A percentile compares a stretch with the other conserved stretches of the same genome.
Evolutionary conservation across 2,113 vertebrate genomes (phyloP).

Genomic region (Setophaga coronata): DNA sequence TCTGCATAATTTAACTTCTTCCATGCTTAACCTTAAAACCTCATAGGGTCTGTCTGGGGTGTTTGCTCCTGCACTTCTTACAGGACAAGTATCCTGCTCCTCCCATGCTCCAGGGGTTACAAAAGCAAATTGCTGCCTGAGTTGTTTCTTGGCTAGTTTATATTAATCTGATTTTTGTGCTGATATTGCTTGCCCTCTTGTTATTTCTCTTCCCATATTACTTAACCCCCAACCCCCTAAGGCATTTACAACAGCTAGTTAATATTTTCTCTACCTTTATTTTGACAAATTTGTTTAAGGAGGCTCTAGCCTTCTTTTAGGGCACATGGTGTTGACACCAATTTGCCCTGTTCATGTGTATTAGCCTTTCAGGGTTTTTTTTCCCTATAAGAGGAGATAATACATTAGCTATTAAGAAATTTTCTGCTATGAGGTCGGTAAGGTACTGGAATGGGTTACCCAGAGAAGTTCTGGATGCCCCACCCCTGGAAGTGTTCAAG

Average conservation of each 20-base stretch:
- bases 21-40: not conserved
- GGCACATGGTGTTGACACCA: not conserved
- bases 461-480: not conserved
- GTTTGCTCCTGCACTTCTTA: not conserved
- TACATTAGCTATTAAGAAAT: not conserved
- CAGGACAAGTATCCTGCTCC: accelerated
- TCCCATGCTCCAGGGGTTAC: not conserved
- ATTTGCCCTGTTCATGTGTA: not conserved
- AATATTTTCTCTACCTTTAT: not conserved
- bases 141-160: not conserved
- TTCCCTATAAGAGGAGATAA: not conserved
- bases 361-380: not conserved
- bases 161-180: not conserved
- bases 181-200: not conserved
- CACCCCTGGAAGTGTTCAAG: not conserved
- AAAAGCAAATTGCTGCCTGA: not conserved
- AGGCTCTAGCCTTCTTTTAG: not conserved
- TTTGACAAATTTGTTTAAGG: not conserved
- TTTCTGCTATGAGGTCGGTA: not conserved
- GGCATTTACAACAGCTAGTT: not conserved
- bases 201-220: not conserved
- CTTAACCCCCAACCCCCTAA: not conserved
- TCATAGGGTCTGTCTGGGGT: not conserved
- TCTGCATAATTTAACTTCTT: not conserved
- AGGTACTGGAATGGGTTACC: not conserved